Conservation (phyloP, 1,140 invertebrate genomes). For the Trichonephila clavata region DNA sequence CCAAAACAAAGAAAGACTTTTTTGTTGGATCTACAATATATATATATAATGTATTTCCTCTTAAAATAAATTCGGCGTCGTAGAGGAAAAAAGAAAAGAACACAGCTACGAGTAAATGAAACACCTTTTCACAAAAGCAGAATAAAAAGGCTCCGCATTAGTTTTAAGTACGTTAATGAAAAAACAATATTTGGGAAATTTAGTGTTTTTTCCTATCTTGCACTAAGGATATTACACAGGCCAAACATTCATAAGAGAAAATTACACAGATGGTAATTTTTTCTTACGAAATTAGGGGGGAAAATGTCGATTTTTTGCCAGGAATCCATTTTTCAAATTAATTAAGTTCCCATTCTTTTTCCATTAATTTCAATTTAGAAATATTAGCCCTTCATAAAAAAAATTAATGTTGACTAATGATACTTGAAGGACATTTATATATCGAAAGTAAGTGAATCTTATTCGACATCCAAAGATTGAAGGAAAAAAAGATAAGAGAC, state of each 20-base stretch:
- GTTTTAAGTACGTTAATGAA: background rate
- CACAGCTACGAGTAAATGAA: too few species aligned
- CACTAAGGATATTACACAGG: background rate
- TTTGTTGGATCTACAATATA: too few species aligned
- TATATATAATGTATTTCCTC: too few species aligned
- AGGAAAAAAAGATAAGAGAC: background rate
- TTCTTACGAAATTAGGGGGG: background rate
- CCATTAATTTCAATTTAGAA: slow-evolving; percentile 51
- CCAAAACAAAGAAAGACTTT: too few species aligned
- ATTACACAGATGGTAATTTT: background rate
- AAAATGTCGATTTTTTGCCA: background rate
- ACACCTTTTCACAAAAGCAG: too few species aligned
- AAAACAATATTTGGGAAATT: background rate
- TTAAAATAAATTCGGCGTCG: too few species aligned
- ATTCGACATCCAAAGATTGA: slow-evolving; percentile 31
- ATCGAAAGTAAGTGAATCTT: background rate
- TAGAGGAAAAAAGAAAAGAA: too few species aligned
- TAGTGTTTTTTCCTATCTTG: background rate
- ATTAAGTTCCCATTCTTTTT: slow-evolving; percentile 52
- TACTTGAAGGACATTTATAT: slow-evolving; percentile 20
- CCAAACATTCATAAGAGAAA: background rate
- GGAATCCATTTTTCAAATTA: slow-evolving; percentile 53
- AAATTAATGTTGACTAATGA: slow-evolving; percentile 52
- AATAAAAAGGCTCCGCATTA: too few species aligned
- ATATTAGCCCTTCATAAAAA: slow-evolving; percentile 52